Conservation (phyloP, 2,888 invertebrate genomes). For the Acronicta psi region DNA sequence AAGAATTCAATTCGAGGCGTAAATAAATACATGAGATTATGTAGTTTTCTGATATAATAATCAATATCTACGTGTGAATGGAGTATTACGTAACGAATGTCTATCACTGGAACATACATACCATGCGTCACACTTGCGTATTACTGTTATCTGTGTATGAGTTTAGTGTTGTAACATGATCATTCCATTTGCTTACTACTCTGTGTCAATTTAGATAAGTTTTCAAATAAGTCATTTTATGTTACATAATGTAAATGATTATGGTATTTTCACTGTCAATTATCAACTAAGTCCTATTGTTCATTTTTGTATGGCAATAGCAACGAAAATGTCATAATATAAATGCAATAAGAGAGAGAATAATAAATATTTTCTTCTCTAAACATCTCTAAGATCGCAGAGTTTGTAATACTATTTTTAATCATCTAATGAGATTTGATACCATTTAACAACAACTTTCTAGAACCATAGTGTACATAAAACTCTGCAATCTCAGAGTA, state of each 20-base stretch:
- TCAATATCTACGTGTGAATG: no score
- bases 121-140: no score
- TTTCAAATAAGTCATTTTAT: neutral
- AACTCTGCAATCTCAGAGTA: constrained; percentile 40
- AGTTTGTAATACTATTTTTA: constrained; percentile 32
- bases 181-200: neutral
- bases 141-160: neutral
- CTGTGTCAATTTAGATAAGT: neutral
- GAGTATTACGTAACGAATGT: neutral
- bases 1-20: no score
- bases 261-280: constrained; percentile 29
- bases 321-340: constrained; percentile 42
- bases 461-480: constrained; percentile 19
- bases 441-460: constrained; percentile 55
- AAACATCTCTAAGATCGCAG: constrained; percentile 33
- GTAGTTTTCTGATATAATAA: no score
- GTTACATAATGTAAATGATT: neutral
- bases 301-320: constrained; percentile 25
- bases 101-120: neutral
- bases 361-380: constrained; percentile 13
- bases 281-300: constrained; percentile 25
- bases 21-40: no score
- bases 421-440: constrained; percentile 54
- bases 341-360: constrained; percentile 51
- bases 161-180: neutral